Conservation (phyloP, 2,797 vertebrate species). For the Muraenolepis orangiensis region DNA sequence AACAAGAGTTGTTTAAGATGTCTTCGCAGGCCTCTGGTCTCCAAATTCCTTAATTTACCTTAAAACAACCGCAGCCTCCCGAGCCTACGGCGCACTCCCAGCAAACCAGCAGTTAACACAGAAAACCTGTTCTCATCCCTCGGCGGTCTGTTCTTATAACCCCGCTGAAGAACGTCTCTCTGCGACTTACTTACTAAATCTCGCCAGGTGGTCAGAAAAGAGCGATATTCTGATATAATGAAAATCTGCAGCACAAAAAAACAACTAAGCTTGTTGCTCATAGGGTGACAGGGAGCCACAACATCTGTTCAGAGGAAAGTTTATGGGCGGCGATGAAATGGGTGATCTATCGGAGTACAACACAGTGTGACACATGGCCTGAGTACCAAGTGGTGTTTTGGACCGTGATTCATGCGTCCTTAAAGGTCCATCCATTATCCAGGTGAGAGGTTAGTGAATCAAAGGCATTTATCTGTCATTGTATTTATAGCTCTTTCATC, state of each 20-base stretch:
- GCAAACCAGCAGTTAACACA: constrained; percentile 17
- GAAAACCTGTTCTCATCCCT: constrained; percentile 26
- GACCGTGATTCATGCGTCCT: constrained; percentile 11
- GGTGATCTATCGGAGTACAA: not conserved
- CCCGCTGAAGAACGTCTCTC: constrained; percentile 14
- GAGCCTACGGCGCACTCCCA: constrained; percentile 33
- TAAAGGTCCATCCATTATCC: not conserved
- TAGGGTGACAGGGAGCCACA: not conserved
- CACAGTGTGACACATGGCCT: not conserved
- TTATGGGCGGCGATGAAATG: not conserved
- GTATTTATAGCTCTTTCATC: not conserved
- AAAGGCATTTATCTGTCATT: constrained; percentile 1
- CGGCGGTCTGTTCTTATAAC: constrained; percentile 28
- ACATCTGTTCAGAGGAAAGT: not conserved
- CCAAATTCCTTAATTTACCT: constrained; percentile 3
- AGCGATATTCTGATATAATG: not conserved
- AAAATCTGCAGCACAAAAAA: not conserved
- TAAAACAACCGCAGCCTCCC: constrained; percentile 36
- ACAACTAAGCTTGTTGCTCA: not conserved
- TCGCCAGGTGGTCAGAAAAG: not conserved
- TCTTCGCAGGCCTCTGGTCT: constrained; percentile 39
- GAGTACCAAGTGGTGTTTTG: not conserved
- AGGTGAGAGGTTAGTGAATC: not conserved
- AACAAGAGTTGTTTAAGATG: constrained; percentile 40
- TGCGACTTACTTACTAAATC: too few species aligned